A percentile compares a stretch with the other conserved stretches of the same genome.
phyloP scores from a whole-genome alignment of 1,140 invertebrate genomes.

The Drosophila burlai region DNA sequence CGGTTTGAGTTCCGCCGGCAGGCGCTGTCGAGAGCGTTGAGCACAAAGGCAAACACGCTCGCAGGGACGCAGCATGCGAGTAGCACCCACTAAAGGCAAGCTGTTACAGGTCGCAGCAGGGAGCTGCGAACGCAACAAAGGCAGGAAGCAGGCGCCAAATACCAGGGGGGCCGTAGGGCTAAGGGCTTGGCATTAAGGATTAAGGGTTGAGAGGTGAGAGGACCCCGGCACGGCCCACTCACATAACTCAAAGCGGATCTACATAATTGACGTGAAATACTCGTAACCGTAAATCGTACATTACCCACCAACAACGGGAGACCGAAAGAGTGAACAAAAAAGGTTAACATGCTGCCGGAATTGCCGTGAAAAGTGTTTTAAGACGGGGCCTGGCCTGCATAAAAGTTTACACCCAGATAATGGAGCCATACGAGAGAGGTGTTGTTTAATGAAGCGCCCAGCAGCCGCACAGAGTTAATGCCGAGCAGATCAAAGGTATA shows the following conservation, averaged over 20 bases:
- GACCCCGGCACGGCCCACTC: constrained; percentile 47
- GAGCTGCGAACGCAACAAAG: constrained; percentile 21
- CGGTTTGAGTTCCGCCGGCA: constrained; percentile 24
- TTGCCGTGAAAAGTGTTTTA: constrained; percentile 60
- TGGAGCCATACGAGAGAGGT: constrained; percentile 32
- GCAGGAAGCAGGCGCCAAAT: constrained; percentile 18
- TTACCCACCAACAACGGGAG: constrained; percentile 36
- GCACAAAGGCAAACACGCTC: constrained; percentile 37
- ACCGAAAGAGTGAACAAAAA: constrained; percentile 30
- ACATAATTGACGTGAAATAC: constrained; percentile 78
- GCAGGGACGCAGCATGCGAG: constrained; percentile 12
- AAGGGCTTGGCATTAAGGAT: constrained; percentile 8
- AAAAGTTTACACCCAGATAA: constrained; percentile 65
- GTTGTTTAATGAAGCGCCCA: constrained; percentile 41
- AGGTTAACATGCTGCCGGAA: constrained; percentile 60
- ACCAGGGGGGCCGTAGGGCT: constrained; percentile 11
- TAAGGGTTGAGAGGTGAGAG: neutral
- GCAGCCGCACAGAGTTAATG: constrained; percentile 15
- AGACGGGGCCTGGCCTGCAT: constrained; percentile 42
- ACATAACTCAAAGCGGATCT: constrained; percentile 80
- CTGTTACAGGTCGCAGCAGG: constrained; percentile 56
- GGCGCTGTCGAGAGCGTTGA: constrained; percentile 44
- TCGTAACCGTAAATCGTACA: constrained; percentile 69
- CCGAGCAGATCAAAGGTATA: constrained; percentile 16
- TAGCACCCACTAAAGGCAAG: constrained; percentile 44